A percentile compares a stretch with the other conserved stretches of the same genome.
Evolutionary conservation across 2,797 vertebrate species (phyloP).

Genomic region (Etheostoma nigrum): DNA sequence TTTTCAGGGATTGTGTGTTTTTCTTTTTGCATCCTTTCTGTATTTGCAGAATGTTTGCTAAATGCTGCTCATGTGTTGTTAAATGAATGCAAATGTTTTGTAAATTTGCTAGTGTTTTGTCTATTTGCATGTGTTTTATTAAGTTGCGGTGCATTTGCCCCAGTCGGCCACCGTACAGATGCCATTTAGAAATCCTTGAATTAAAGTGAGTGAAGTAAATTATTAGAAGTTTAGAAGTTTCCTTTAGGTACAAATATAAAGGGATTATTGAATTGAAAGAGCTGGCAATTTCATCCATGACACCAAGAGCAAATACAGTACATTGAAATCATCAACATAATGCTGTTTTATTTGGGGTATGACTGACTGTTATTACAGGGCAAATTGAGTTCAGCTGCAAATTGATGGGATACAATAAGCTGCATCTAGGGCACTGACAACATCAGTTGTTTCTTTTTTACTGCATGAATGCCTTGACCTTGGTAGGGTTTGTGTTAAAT

Average conservation of each 20-base stretch:
- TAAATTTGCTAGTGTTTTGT: too few species aligned
- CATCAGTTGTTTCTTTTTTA: constrained; percentile 52
- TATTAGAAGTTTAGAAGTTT: constrained; percentile 6
- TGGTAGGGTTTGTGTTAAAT: constrained; percentile 46
- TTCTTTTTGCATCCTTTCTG: too few species aligned
- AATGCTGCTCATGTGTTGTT: too few species aligned
- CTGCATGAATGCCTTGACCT: constrained; percentile 65
- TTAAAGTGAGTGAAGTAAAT: constrained; percentile 11
- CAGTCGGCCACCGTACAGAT: not conserved
- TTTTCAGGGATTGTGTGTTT: too few species aligned
- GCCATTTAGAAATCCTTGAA: constrained; percentile 7
- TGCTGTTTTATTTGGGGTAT: constrained; percentile 53
- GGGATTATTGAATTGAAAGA: constrained; percentile 18
- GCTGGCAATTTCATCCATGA: constrained; percentile 30
- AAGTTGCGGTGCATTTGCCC: too few species aligned
- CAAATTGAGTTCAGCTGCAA: constrained; percentile 63
- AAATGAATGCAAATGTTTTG: too few species aligned
- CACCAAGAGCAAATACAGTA: constrained; percentile 23
- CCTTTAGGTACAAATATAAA: constrained; percentile 3
- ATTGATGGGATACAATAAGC: constrained; percentile 55
- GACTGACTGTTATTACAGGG: constrained; percentile 60
- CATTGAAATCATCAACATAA: constrained; percentile 51
- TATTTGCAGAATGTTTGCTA: too few species aligned
- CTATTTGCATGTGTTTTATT: too few species aligned
- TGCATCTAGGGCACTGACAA: constrained; percentile 42